Evolutionary conservation across 1,140 invertebrate genomes (phyloP), one percentile per base, ranked within the genome.

Genomic region (Aradophagus sp.): DNA sequence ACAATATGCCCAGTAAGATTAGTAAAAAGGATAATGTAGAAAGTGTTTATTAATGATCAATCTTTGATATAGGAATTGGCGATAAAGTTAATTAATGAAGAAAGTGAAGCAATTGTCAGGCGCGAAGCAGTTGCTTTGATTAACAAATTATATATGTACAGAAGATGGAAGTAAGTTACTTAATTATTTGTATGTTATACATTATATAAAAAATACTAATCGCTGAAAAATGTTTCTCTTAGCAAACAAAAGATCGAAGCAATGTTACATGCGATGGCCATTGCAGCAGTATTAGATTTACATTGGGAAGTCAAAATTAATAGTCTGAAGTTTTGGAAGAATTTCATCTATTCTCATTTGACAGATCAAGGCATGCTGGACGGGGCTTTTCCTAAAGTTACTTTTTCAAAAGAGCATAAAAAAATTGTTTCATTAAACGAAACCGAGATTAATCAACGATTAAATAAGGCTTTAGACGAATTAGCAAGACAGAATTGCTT

Each of bases 291-390:
- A 0, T 86, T 87, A 2, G 93, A 94, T 81, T 87, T 93, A 32
- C 90, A 94, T 73, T 93, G 92, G 92, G 92, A 94, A 80, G 92
- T 93, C 0, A 92, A 93, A 79, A 73, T 90, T 0, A 89, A 88
- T 39, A 90, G 91, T 0, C 74, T 94, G 0, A 82, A 88, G 35
- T 93, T 91, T 65, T 94, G 93, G 93, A 86, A 86, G 27, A 80
- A 88, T 15, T 89, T 92, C 10, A 91, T 93, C 10, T 83, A 88
- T 10, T 87, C 88, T 1, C 86, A 90, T 59, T 77, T 93, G 1
- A 87, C 84, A 0, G 88, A 93, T 74, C 91, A 93, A 82, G 93
- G 92, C 17, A 93, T 94, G 91, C 87, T 94, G 1, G 92, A 94
- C 74, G 91, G 91, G 0, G 86, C 85, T 0, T 94, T 94, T 81